phyloP scores from a whole-genome alignment of 2,797 vertebrate species.

The Gadopsis marmoratus region DNA sequence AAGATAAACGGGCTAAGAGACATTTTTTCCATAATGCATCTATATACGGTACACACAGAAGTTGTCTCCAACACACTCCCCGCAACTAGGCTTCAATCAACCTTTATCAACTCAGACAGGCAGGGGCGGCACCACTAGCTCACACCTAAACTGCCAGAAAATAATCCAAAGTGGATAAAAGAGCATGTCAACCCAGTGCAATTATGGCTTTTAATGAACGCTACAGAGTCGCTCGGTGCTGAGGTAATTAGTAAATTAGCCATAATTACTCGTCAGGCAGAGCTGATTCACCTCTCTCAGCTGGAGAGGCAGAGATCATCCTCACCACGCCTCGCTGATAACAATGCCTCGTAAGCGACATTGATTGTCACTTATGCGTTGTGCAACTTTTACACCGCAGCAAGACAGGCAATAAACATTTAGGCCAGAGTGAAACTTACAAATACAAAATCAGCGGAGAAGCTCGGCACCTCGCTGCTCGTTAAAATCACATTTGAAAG shows the following conservation, averaged over 20 bases:
- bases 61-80: slow-evolving; percentile 64
- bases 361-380: slow-evolving; percentile 76
- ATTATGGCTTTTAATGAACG: slow-evolving; percentile 86
- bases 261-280: slow-evolving; percentile 81
- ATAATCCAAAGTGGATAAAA: slow-evolving; percentile 76
- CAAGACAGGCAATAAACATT: slow-evolving; percentile 43
- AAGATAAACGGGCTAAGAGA: not conserved
- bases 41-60: slow-evolving; percentile 38
- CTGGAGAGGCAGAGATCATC: slow-evolving; percentile 70
- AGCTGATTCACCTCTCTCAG: slow-evolving; percentile 73
- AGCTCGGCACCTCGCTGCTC: not conserved
- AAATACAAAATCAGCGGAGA: slow-evolving; percentile 18
- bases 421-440: slow-evolving; percentile 50
- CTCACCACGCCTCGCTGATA: slow-evolving; percentile 53
- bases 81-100: slow-evolving; percentile 73
- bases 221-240: slow-evolving; percentile 72
- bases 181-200: slow-evolving; percentile 83
- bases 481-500: slow-evolving; percentile 42
- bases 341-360: slow-evolving; percentile 78
- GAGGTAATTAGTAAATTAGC: slow-evolving; percentile 85
- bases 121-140: slow-evolving; percentile 56
- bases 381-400: slow-evolving; percentile 57
- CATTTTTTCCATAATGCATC: not conserved
- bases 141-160: slow-evolving; percentile 64
- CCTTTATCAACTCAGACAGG: slow-evolving; percentile 79